These are phyloP conservation scores for Drosophila infuscata DNA, from an alignment of 2,888 invertebrate species.

Conservation along the genomic window DNA sequence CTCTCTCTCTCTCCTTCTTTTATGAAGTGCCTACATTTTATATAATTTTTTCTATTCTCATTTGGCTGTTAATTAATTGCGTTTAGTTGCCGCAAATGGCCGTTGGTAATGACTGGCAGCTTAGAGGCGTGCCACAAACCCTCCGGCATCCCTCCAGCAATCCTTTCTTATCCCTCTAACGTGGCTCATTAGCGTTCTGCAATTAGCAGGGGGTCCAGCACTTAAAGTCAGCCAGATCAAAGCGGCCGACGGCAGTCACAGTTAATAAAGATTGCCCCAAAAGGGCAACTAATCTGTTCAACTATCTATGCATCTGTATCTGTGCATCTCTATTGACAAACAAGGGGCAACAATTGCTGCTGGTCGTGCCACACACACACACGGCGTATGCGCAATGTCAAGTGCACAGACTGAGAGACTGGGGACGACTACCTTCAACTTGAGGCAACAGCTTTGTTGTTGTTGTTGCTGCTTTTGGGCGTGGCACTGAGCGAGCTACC, in stretches of 20 bases:
- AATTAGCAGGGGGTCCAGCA: conserved; percentile 50
- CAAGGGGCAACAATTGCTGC: conserved; percentile 70
- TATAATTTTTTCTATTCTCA: conserved; percentile 73
- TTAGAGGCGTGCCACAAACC: conserved; percentile 43
- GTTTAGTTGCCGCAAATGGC: conserved; percentile 71
- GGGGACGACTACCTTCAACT: conserved; percentile 22
- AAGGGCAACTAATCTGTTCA: conserved; percentile 6
- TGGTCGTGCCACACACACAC: conserved; percentile 38
- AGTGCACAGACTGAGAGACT: conserved; percentile 18
- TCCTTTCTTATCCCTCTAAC: conserved; percentile 1
- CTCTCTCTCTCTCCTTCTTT: background rate
- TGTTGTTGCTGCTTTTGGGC: conserved; percentile 39
- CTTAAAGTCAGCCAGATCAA: conserved; percentile 27
- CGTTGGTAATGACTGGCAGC: conserved; percentile 44
- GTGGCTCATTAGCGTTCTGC: conserved; percentile 62
- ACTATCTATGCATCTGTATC: conserved; percentile 19
- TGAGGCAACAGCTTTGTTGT: conserved; percentile 22
- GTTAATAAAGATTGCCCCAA: conserved; percentile 21
- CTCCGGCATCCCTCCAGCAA: background rate
- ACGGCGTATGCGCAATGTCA: conserved; percentile 70
- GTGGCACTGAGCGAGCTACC: conserved; percentile 53
- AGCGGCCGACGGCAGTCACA: conserved; percentile 9
- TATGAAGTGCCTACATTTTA: conserved; percentile 72
- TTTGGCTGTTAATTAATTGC: conserved; percentile 75
- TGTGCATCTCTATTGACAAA: conserved; percentile 28